phyloP scores from a whole-genome alignment of 2,888 invertebrate genomes.

The Anthrax anthrax region DNA sequence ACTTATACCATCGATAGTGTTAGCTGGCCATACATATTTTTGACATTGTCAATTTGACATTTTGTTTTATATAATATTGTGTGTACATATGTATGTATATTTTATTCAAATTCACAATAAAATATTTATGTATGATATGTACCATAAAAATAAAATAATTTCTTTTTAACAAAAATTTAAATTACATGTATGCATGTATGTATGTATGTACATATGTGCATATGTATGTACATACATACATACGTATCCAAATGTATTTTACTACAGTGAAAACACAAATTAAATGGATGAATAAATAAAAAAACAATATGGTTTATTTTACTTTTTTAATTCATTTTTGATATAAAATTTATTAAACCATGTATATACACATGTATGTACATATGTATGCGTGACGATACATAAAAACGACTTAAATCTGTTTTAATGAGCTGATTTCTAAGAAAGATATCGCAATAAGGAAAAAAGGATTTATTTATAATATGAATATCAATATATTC shows the following conservation, averaged over 20 bases:
- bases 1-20: constrained; percentile 18
- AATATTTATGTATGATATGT: constrained; percentile 4
- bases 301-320: no score
- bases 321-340: no score
- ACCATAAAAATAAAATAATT: no score
- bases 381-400: constrained; percentile 12
- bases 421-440: constrained; percentile 20
- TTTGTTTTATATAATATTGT: neutral
- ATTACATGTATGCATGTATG: no score
- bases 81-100: neutral
- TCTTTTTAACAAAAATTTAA: no score
- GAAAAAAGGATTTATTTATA: constrained; percentile 7
- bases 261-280: no score
- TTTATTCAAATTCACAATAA: no score
- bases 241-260: no score
- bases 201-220: neutral
- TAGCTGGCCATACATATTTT: constrained; percentile 18
- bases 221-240: neutral
- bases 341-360: no score
- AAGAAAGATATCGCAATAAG: constrained; percentile 15
- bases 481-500: neutral
- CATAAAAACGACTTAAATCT: constrained; percentile 16
- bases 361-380: neutral
- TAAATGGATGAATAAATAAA: no score
- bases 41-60: constrained; percentile 18